Evolutionary conservation across 2,113 vertebrate genomes (phyloP), one percentile per base, ranked within the genome.

Genomic region (Piprites chloris): DNA sequence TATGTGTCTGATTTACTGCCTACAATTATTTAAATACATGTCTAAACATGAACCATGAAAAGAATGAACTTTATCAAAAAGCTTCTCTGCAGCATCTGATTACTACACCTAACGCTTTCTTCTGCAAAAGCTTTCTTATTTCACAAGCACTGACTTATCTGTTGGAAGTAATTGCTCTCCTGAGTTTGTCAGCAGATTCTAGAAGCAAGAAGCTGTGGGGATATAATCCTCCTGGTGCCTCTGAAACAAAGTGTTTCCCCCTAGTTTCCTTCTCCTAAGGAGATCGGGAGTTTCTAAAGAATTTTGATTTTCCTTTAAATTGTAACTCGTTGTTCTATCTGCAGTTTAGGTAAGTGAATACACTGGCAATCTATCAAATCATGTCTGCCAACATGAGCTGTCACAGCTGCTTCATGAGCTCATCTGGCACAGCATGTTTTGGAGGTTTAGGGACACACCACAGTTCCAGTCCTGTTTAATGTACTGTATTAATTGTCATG

Each of bases 161-260:
- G 39, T 59, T 77, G 81, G 74, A 85, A 89, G 66, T 59, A 94
- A 93, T 92, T 89, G 53, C 63, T 89, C 71, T 67, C 78, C 71
- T 92, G 89, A 95, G 90, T 76, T 89, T 96, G 93, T 88, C 84
- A 71, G 50, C 53, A 65, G 14, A 52, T 69, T 94, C 87, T 63
- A 80, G 69, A 86, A 95, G 73, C 22, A 77, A 52, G 90, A 76
- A 62, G 37, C 58, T 93, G 63, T 90, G 52, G 71, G 67, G 94
- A 90, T 73, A 30, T 14, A 89, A 44, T 72, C 28, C 65, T 75
- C 66, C 46, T 56, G 55, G 35, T 90, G 20, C 13, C n/a, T 89
- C 41, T 69, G 50, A 88, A 90, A 89, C 21, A 71, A 81, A 82
- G 44, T 21, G 1, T 71, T 89, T 86, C 52, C 37, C 47, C 59